Conservation (phyloP, 2,113 vertebrate species). For the Carettochelys insculpta region DNA sequence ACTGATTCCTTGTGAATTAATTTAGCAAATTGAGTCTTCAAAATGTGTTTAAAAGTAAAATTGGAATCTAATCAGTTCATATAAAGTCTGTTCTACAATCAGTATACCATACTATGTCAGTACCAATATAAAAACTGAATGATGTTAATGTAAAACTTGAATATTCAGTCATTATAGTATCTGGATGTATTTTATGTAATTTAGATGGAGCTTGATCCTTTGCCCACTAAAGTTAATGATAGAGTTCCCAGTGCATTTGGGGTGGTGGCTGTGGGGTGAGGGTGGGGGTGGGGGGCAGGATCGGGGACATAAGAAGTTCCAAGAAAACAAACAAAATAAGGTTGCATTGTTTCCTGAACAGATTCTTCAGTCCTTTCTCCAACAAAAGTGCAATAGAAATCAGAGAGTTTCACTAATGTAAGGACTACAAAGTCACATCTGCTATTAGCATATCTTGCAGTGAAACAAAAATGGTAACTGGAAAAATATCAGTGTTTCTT, state of each 20-base stretch:
- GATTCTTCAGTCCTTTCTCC: background rate
- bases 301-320: background rate
- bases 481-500: background rate
- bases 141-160: background rate
- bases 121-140: background rate
- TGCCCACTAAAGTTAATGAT: background rate
- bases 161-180: background rate
- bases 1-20: background rate
- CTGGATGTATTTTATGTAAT: background rate
- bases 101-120: background rate
- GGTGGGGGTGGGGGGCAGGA: background rate
- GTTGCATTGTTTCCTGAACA: background rate
- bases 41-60: background rate
- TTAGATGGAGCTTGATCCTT: background rate
- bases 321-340: background rate
- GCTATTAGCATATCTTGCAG: background rate
- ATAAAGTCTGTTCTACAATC: background rate
- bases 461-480: background rate
- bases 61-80: background rate
- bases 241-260: background rate
- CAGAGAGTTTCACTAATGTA: background rate
- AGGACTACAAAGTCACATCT: background rate
- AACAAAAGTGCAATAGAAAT: background rate
- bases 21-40: background rate
- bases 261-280: too few species aligned